phyloP scores from a whole-genome alignment of 2,888 invertebrate genomes.

The Leptinotarsa juncta region DNA sequence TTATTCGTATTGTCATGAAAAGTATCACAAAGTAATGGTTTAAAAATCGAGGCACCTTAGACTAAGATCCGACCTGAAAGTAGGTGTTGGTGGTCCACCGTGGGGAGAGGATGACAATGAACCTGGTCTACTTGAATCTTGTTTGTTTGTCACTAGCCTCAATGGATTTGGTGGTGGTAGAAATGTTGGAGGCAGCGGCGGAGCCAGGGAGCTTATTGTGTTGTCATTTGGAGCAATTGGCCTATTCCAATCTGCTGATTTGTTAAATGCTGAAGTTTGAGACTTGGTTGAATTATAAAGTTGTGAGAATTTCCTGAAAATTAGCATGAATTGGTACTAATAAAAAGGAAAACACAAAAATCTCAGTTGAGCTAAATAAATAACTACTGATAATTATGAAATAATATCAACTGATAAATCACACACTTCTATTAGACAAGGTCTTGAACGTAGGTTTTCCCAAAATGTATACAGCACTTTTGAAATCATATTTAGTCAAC shows the following conservation, averaged over 20 bases:
- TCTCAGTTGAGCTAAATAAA: no score
- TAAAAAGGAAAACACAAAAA: no score
- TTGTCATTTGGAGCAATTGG: slow-evolving; percentile 65
- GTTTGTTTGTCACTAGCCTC: slow-evolving; percentile 67
- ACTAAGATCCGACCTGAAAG: slow-evolving; percentile 82
- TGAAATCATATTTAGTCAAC: no score
- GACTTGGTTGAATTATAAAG: slow-evolving; percentile 61
- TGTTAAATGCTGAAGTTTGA: slow-evolving; percentile 57
- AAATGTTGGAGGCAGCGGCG: slow-evolving; percentile 67
- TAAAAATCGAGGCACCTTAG: slow-evolving; percentile 71
- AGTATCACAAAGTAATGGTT: slow-evolving; percentile 8
- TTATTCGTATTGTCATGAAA: not conserved
- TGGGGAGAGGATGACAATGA: slow-evolving; percentile 68
- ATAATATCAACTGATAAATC: no score
- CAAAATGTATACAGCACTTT: no score
- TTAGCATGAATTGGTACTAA: not conserved
- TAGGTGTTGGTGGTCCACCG: slow-evolving; percentile 75
- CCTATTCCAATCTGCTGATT: slow-evolving; percentile 63
- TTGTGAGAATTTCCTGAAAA: slow-evolving; percentile 63
- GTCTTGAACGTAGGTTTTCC: no score
- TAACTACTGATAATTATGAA: no score
- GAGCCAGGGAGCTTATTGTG: slow-evolving; percentile 63
- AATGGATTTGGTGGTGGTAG: slow-evolving; percentile 71
- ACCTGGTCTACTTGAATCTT: slow-evolving; percentile 64
- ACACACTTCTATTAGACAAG: no score